Conservation (phyloP, 2,113 vertebrate species). For the Toxostoma redivivum region DNA sequence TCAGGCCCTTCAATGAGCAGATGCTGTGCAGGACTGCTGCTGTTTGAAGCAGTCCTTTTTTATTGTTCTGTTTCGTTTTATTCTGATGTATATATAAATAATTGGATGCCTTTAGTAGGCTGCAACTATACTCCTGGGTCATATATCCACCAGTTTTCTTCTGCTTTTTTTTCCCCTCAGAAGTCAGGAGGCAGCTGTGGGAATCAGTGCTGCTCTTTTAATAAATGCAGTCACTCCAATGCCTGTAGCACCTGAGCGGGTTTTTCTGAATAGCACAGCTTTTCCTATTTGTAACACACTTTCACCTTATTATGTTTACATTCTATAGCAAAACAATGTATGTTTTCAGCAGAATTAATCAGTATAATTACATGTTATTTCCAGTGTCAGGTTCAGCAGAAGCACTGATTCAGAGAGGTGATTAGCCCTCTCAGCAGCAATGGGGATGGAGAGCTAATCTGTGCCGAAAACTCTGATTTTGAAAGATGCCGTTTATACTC, state of each 20-base stretch:
- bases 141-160: not conserved
- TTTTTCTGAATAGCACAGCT: not conserved
- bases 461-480: not conserved
- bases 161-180: not conserved
- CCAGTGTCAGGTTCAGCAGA: conserved; percentile 8
- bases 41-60: not conserved
- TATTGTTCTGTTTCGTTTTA: not conserved
- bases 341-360: conserved; percentile 60
- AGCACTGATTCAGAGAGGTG: not conserved
- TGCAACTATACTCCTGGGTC: not conserved
- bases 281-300: not conserved
- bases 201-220: not conserved
- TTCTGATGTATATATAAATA: not conserved
- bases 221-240: not conserved
- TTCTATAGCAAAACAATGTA: conserved; percentile 41
- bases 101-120: not conserved
- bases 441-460: conserved; percentile 15
- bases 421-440: conserved; percentile 28
- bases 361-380: conserved; percentile 47
- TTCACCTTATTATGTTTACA: conserved; percentile 42
- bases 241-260: not conserved
- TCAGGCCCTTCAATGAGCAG: not conserved
- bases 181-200: not conserved
- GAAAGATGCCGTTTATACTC: not conserved
- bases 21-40: not conserved